Conservation (phyloP, 2,797 vertebrate species). For the Enteromius argenteus region DNA sequence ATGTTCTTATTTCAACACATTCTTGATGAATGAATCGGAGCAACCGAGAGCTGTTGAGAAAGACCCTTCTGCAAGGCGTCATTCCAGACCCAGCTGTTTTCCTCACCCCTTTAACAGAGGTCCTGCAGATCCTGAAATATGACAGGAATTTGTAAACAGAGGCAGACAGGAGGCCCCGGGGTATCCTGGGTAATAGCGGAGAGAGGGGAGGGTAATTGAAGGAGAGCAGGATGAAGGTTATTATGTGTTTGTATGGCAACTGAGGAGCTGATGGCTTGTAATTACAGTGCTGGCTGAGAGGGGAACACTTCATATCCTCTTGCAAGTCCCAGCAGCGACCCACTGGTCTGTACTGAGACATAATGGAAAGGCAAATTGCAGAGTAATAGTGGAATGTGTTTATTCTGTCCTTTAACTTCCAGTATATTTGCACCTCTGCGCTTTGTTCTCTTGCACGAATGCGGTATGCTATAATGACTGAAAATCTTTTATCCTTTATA, state of each 20-base stretch:
- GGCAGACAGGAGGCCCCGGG: constrained; percentile 67
- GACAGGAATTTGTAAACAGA: constrained; percentile 77
- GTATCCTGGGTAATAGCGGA: constrained; percentile 73
- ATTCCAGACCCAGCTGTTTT: constrained; percentile 61
- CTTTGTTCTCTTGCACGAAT: not conserved
- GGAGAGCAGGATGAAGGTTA: constrained; percentile 74
- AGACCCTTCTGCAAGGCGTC: constrained; percentile 48
- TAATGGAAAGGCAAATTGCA: constrained; percentile 28
- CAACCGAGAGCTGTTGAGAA: constrained; percentile 36
- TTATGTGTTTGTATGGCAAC: constrained; percentile 75
- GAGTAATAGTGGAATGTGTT: constrained; percentile 28
- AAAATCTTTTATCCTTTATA: not conserved
- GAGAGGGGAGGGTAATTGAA: constrained; percentile 64
- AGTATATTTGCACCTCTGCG: not conserved
- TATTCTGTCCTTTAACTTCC: constrained; percentile 16
- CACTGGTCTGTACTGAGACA: constrained; percentile 13
- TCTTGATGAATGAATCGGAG: constrained; percentile 54
- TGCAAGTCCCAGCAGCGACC: constrained; percentile 32
- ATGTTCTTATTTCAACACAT: constrained; percentile 53
- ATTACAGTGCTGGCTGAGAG: constrained; percentile 65
- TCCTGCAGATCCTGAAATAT: constrained; percentile 67
- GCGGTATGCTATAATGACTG: not conserved
- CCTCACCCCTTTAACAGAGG: constrained; percentile 66
- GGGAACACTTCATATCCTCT: constrained; percentile 46
- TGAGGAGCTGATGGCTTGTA: constrained; percentile 68